Evolutionary conservation across 2,113 vertebrate genomes (phyloP), one percentile per base, ranked within the genome.

Genomic region (Coptodon rendalli): DNA sequence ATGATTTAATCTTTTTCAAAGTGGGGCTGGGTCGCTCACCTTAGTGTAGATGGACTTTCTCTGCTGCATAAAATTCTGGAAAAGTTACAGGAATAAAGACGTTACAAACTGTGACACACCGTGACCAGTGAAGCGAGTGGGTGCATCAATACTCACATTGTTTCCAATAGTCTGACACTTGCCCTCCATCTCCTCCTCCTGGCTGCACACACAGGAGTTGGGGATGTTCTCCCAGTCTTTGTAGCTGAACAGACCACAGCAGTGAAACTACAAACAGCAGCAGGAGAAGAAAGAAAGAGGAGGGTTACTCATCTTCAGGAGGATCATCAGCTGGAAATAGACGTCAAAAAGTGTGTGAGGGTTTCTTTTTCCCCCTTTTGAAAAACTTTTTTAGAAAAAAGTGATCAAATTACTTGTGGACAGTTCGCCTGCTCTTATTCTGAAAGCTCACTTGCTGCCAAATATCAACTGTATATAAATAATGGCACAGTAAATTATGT

Each of bases 221-320:
- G 94, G 93, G 36, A 94, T 57, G 3, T 87, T 22, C 2, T 53
- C 11, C 94, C 94, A 95, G 92, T 95, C 94, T 0, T 0, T 1
- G 31, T 89, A 92, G 45, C 87, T 83, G 86, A 93, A 91, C 56
- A 93, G 66, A 3, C 94, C 94, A 1, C 94, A 95, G 92, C 94
- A 95, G 6, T 92, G 92, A 31, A 88, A 2, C 94, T 95, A 6
- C 17, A 84, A 52, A 80, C 56, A 57, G 13, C 24, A 29, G 54
- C 4, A 57, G 4, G n/a, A 22, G 8, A 31, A 61, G 9, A 19
- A 81, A 90, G 53, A 24, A 50, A 40, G 5, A 48, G 31, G 9
- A 40, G 8, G 13, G 24, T 79, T 43, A 59, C 24, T 59, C 7
- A 59, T 59, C 56, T 59, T 59, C 56, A 59, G 56, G 56, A 59